Base-by-base conservation (phyloP, 2,113 vertebrate genomes). In the Rhea pennata region DNA sequence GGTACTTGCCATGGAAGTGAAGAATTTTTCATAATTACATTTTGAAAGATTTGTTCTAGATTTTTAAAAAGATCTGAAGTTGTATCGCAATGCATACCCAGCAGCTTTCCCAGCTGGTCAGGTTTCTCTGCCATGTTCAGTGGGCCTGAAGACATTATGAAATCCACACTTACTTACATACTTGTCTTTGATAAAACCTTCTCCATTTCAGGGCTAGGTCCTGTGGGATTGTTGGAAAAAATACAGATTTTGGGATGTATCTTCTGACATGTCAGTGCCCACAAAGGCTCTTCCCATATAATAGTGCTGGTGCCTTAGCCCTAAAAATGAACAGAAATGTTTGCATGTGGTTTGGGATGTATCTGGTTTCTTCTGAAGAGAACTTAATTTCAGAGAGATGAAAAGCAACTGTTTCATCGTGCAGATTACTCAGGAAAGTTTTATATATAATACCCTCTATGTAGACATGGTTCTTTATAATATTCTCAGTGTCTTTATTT, bases 351-450 rank as follows among this genome's bases (percentile, higher is more conserved):
- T 71, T 94, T 86, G 70, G 62, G 54, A 87, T 86, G 62, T 50
- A 67, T 62, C 54, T 64, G 78, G 3, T 12, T 86, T 84, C 90
- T 95, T 90, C 56, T 82, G 76, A 84, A 67, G n/a, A 95, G 23
- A 84, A 58, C 16, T 56, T 40, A 83, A 92, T 92, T 90, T 91
- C 39, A 91, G 39, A 85, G 69, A 89, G 27, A 79, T 42, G 61
- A 88, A 84, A 88, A 83, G 50, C 59, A 93, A 92, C 36, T 59
- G n/a, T 54, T 92, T 87, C 22, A 61, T 86, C 69, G 59, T 93
- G 72, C 80, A 82, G 58, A 88, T 91, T 76, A 95, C 90, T 97
- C 92, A 95, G 96, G 92, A 94, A 54, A 29, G 58, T 89, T 93
- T 80, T 73, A 61, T 31, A 21, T 53, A 33, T 7, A 51, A 42